These are phyloP conservation scores for Sipha flava DNA, from an alignment of 1,140 invertebrate genomes.

Conservation along the genomic window DNA sequence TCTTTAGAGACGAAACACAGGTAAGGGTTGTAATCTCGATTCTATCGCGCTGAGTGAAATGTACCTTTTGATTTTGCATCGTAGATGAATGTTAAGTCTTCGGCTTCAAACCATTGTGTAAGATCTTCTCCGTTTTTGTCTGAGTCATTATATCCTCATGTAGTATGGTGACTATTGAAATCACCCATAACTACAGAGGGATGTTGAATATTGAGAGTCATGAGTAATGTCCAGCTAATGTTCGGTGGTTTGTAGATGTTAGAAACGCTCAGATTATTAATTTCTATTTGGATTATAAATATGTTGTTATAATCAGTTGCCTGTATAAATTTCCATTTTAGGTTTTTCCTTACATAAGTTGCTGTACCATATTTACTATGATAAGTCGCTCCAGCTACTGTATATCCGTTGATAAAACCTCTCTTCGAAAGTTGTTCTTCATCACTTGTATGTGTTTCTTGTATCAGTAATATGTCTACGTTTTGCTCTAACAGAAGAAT, in stretches of 20 bases:
- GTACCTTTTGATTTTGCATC: not conserved
- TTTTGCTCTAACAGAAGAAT: not conserved
- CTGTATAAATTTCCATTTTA: not conserved
- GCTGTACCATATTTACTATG: not conserved
- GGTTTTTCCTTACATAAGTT: not conserved
- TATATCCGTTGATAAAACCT: not conserved
- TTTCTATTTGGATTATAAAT: slow-evolving; percentile 1
- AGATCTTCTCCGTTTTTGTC: not conserved
- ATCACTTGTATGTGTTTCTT: slow-evolving; percentile 3
- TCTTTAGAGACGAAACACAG: not conserved
- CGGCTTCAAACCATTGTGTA: not conserved
- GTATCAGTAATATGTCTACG: not conserved
- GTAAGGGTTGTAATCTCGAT: slow-evolving; percentile 3
- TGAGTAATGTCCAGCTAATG: not conserved
- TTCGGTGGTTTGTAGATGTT: slow-evolving; percentile 7
- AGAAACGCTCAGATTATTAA: not conserved
- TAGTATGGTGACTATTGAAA: slow-evolving; percentile 5
- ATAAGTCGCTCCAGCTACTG: not conserved
- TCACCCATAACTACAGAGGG: not conserved
- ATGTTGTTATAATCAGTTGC: not conserved
- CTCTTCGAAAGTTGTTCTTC: not conserved
- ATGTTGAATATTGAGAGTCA: not conserved
- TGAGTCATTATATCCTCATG: not conserved
- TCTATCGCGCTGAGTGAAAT: slow-evolving; percentile 15
- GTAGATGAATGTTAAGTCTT: not conserved